Evolutionary conservation across 2,113 vertebrate species (phyloP).

Genomic region (Dicaeum eximium): DNA sequence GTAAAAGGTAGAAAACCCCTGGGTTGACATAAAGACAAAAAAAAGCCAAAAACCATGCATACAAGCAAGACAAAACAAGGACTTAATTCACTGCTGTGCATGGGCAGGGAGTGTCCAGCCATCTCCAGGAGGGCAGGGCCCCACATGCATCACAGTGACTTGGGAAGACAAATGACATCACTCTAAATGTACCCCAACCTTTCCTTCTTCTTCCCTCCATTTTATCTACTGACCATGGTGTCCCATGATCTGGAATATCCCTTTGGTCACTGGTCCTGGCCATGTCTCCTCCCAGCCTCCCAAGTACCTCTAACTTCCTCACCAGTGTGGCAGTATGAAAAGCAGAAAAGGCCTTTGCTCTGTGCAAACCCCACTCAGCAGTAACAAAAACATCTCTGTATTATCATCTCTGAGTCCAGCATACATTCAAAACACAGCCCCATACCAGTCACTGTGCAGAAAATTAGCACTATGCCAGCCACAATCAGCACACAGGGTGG

Average conservation of each 20-base stretch:
- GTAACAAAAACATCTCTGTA: not conserved
- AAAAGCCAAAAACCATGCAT: not conserved
- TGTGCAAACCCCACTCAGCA: not conserved
- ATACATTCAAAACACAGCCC: not conserved
- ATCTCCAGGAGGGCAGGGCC: not conserved
- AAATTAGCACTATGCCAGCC: not conserved
- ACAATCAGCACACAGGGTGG: not conserved
- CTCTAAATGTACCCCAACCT: fast-evolving
- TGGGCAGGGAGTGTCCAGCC: not conserved
- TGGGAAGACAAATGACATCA: not conserved
- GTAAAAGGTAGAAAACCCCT: not conserved
- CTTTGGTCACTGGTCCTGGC: not conserved
- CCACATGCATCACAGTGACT: not conserved
- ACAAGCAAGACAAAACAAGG: not conserved
- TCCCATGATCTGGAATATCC: not conserved
- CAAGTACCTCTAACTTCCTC: not conserved
- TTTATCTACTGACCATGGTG: not conserved
- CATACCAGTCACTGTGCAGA: not conserved
- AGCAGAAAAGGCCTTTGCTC: not conserved
- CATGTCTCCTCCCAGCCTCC: not conserved
- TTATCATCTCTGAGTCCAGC: not conserved
- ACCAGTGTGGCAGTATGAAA: not conserved
- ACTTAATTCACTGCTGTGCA: no score
- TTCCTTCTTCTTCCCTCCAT: not conserved
- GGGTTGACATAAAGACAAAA: not conserved